phyloP scores from a whole-genome alignment of 2,888 invertebrate genomes.

The Monochamus alternatus region DNA sequence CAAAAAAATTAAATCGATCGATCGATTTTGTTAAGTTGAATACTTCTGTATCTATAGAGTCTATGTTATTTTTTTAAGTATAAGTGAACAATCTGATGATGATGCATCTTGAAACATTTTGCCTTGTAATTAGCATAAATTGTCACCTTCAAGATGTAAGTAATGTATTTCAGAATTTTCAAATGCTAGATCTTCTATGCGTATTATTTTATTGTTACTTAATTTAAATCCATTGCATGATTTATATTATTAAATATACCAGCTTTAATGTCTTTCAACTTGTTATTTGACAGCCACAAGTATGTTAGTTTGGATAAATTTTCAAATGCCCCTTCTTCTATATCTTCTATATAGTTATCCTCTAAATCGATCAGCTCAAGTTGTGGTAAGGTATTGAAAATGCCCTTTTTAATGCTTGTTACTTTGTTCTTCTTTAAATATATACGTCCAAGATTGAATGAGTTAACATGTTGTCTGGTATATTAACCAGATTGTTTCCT shows the following conservation, averaged over 20 bases:
- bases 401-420: neutral
- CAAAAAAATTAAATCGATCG: neutral
- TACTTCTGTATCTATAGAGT: neutral
- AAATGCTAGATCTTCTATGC: slow-evolving; percentile 1
- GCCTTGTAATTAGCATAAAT: neutral
- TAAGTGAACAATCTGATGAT: neutral
- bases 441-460: neutral
- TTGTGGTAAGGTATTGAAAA: neutral
- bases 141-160: neutral
- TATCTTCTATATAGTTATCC: neutral
- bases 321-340: slow-evolving; percentile 5
- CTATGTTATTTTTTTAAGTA: neutral
- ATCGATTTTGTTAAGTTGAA: neutral
- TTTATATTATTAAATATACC: slow-evolving; percentile 14
- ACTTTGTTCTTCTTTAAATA: slow-evolving; percentile 6
- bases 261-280: neutral
- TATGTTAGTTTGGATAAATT: neutral
- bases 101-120: neutral
- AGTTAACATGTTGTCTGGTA: neutral
- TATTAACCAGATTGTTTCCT: neutral
- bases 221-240: neutral
- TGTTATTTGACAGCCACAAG: neutral
- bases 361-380: neutral
- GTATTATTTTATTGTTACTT: neutral
- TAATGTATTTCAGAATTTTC: neutral